phyloP scores from a whole-genome alignment of 2,888 invertebrate species.

The Pterobdella sp. region DNA sequence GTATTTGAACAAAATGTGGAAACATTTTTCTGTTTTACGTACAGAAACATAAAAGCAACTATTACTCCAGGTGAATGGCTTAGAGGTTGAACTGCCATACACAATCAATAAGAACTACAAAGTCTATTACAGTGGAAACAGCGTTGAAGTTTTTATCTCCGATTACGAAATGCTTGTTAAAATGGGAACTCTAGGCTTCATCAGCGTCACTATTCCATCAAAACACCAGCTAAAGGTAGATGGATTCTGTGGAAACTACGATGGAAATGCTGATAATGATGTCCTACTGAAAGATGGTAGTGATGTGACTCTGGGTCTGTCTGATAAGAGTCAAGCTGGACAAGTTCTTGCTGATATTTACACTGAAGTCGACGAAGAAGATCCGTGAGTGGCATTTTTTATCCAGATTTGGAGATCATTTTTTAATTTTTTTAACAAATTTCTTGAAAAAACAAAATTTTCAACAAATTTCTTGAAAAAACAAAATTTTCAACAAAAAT shows the following conservation, averaged over 20 bases:
- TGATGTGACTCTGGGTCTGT: neutral
- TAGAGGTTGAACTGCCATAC: conserved; percentile 10
- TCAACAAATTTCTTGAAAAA: no score
- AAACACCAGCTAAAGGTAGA: neutral
- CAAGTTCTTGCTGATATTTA: neutral
- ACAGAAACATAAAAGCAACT: neutral
- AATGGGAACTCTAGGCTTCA: neutral
- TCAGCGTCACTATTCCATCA: neutral
- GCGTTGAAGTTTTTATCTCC: neutral
- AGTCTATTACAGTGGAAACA: conserved; percentile 9
- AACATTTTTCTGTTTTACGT: neutral
- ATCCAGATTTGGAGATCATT: neutral
- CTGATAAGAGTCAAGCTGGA: neutral
- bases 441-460: no score
- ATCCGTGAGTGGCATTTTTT: neutral
- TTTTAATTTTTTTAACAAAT: neutral
- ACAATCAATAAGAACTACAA: neutral
- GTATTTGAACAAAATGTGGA: no score
- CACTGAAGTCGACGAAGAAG: neutral
- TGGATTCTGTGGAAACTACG: conserved; percentile 19
- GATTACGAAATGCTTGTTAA: neutral
- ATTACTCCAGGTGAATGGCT: neutral
- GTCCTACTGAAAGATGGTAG: neutral
- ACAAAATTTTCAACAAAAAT: no score
- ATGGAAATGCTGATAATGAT: conserved; percentile 4